phyloP scores from a whole-genome alignment of 2,797 vertebrate species.

The Buceros bicornis region DNA sequence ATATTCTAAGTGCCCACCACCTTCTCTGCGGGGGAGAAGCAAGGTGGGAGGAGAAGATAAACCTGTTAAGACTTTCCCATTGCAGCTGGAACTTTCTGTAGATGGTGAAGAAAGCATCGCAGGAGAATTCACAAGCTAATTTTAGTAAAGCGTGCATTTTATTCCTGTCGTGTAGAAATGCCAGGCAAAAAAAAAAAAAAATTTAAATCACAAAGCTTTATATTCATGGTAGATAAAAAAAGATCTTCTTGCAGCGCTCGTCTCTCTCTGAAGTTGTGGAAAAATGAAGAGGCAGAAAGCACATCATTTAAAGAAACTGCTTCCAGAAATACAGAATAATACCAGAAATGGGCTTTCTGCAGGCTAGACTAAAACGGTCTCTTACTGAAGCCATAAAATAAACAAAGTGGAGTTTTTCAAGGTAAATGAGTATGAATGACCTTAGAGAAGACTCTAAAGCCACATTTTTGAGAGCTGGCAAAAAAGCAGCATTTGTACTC shows the following conservation, averaged over 20 bases:
- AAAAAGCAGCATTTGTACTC: background rate
- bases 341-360: background rate
- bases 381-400: constrained; percentile 13
- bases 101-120: background rate
- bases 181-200: background rate
- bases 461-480: background rate
- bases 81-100: background rate
- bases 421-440: constrained; percentile 28
- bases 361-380: background rate
- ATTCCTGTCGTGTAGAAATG: background rate
- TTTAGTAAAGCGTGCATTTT: background rate
- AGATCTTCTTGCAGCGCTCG: background rate
- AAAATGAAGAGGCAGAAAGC: background rate
- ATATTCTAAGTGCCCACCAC: background rate
- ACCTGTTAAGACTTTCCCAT: background rate
- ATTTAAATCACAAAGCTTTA: background rate
- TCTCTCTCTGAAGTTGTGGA: background rate
- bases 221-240: background rate
- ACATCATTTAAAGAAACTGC: background rate
- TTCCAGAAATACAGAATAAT: background rate
- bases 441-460: constrained; percentile 45
- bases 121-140: background rate
- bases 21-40: background rate
- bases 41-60: background rate
- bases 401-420: constrained; percentile 27